Evolutionary conservation across 2,113 vertebrate genomes (phyloP).

Genomic region (Pardalotus punctatus): DNA sequence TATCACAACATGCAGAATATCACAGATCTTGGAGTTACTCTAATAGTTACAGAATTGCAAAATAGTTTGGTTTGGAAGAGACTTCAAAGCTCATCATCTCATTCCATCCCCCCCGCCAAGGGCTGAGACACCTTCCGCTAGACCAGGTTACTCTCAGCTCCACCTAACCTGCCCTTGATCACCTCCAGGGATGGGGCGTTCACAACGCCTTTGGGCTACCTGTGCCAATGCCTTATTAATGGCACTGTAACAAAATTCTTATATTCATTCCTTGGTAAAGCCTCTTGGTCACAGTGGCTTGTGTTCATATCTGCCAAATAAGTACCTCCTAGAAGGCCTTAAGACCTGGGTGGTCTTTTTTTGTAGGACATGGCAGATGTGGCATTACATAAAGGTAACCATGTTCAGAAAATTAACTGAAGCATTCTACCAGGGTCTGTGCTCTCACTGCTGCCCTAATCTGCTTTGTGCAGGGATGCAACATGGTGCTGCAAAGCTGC

Average conservation of each 20-base stretch:
- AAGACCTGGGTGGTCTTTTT: neutral
- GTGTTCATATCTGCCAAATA: accelerated
- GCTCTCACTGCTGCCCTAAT: neutral
- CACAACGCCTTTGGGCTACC: neutral
- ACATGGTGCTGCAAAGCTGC: neutral
- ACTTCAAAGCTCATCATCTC: neutral
- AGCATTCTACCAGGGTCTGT: neutral
- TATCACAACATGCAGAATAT: neutral
- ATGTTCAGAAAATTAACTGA: too few species aligned
- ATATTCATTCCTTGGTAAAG: neutral
- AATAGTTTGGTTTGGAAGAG: neutral
- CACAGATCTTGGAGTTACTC: neutral
- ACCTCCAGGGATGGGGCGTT: accelerated
- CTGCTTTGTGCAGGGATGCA: accelerated
- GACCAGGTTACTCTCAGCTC: neutral
- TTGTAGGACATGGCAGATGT: accelerated
- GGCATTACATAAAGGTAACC: neutral
- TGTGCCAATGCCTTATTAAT: neutral
- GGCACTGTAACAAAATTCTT: neutral
- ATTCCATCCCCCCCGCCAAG: neutral
- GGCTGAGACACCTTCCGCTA: neutral
- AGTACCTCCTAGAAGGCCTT: accelerated
- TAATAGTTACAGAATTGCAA: neutral
- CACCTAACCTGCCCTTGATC: neutral
- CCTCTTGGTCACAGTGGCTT: neutral